Base-by-base conservation (phyloP, 2,113 vertebrate genomes). In the Bubo blakistoni region DNA sequence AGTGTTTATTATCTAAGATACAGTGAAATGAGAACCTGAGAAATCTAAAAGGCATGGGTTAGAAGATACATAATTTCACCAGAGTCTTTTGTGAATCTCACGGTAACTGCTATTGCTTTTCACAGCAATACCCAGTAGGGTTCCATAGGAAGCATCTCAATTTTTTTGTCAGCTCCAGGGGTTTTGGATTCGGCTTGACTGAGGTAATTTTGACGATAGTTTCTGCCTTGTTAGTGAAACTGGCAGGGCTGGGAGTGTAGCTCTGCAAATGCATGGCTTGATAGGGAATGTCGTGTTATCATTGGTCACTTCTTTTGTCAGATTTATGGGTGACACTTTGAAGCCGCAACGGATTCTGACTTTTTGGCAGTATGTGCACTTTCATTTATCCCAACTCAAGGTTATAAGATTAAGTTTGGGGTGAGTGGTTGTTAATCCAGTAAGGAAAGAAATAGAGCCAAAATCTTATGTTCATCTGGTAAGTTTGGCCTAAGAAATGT, bases 181-280 rank as follows among this genome's bases (percentile, higher is more conserved):
- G 14, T 29, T 73, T 79, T 25, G 22, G 16, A 5, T 66, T 65
- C 72, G 40, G 10, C 26, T 63, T 14, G 36, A 21, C 11, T 52
- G 22, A 47, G 34, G 36, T n/a, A 18, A 26, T 36, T 86, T 67
- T 2, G 10, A 8, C 0, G 2, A 3, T 8, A 8, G 40, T 16
- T 67, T 85, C 38, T 71, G 22, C 32, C 47, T 21, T 16, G 40
- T n/a, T 42, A 10, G n/a, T n/a, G 57, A 44, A 49, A 7, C 51
- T 59, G 46, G 3, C 30, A 16, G 46, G 24, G 38, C 38, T 40
- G 2, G 14, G 21, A 17, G n/a, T 15, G 44, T 30, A 11, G 12
- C 49, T 57, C 20, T 19, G 69, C 54, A 29, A 10, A 14, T 10
- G 22, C 25, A 11, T 3, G 18, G 49, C 1, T 4, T 30, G 63